Base-by-base conservation (phyloP, 2,113 vertebrate genomes). In the Dromiciops gliroides region DNA sequence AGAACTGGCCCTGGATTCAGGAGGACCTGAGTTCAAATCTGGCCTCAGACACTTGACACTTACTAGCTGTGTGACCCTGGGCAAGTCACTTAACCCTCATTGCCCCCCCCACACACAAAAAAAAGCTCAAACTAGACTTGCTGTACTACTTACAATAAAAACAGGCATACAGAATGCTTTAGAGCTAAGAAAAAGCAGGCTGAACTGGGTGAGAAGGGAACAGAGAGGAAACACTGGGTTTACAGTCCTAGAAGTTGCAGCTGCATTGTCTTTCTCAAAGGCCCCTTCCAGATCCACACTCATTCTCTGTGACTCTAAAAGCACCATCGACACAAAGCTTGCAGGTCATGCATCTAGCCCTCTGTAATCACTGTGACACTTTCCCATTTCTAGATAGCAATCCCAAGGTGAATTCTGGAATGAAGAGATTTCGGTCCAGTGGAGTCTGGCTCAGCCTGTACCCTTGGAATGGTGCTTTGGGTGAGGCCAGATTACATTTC, bases 321-420 rank as follows among this genome's bases (percentile, higher is more conserved):
- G 37, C 8, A 31, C 51, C 31, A 48, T 25, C 51, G 91, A 92
- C 89, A 75, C 25, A 50, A 51, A 92, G 47, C 6, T 91, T 50
- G 51, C 10, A 51, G 48, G 7, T 12, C 95, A 90, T 50, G 44
- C 53, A 56, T 93, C 26, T 91, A 53, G 89, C 14, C 37, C 23
- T 31, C 67, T 89, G 14, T 37, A 12, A 53, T 44, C 8, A 49
- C 52, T 93, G 91, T 90, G 44, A 56, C n/a, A 48, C 92, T 67
- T 52, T n/a, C 60, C 26, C 26, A 92, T 75, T 91, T 44, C n/a
- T 50, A 75, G 56, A 90, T 6, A 92, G 75, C 94, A 12, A 8
- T 96, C 89, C 91, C 50, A 93, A 96, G 8, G 25, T 31, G 44
- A 92, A 49, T 11, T 83, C 56, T 44, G 83, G 14, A 93, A 56